Conservation (phyloP, 2,113 vertebrate genomes). For the Labeo rohita region DNA sequence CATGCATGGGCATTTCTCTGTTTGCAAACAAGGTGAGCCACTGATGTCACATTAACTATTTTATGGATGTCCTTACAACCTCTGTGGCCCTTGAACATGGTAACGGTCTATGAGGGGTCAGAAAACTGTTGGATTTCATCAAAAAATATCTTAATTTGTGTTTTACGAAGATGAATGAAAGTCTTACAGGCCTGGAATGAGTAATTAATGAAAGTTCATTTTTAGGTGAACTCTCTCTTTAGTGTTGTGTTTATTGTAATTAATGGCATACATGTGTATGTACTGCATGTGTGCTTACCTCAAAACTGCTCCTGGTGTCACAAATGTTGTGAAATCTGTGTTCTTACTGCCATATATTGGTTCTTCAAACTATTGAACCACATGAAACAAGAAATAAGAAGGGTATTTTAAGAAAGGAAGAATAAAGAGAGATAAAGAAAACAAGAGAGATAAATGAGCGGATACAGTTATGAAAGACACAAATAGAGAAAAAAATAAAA, state of each 20-base stretch:
- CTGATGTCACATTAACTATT: too few relatives aligned
- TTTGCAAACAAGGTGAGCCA: too few relatives aligned
- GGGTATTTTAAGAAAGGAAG: neutral
- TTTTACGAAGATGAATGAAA: too few relatives aligned
- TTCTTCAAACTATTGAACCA: slow-evolving; percentile 72
- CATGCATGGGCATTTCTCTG: too few relatives aligned
- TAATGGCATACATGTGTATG: neutral
- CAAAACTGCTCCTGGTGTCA: slow-evolving; percentile 78
- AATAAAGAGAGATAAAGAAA: neutral
- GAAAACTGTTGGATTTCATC: too few relatives aligned
- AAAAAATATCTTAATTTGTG: too few relatives aligned
- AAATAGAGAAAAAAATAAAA: neutral
- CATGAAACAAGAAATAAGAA: neutral
- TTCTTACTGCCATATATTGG: slow-evolving; percentile 76
- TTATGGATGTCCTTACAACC: too few relatives aligned
- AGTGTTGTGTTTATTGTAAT: neutral
- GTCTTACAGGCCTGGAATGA: too few relatives aligned
- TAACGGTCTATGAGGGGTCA: too few relatives aligned
- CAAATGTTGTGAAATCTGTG: slow-evolving; percentile 79
- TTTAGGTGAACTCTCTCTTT: neutral
- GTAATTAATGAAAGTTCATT: too few relatives aligned
- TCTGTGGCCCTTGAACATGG: too few relatives aligned
- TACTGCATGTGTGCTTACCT: slow-evolving; percentile 64
- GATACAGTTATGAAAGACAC: neutral
- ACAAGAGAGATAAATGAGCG: neutral